Percentiles rank a stretch among this genome's conserved stretches.
Evolutionary conservation across 2,888 invertebrate species (phyloP).

Genomic region (Chaetogeoica ovagalla): DNA sequence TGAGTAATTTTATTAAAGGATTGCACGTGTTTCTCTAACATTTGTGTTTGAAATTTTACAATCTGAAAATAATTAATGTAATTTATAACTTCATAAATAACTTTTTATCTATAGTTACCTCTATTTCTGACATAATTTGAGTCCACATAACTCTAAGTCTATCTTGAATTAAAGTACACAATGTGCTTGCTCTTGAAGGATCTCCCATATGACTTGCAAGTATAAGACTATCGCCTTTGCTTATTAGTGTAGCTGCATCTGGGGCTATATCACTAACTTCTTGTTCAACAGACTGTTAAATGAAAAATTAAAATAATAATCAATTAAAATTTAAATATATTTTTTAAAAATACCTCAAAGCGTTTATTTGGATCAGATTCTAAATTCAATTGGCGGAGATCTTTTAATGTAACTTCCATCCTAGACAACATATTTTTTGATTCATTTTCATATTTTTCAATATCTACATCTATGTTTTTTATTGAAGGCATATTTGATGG

Average conservation of each 20-base stretch:
- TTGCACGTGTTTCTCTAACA: slow-evolving; percentile 65
- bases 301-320: slow-evolving; percentile 11
- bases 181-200: slow-evolving; percentile 65
- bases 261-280: slow-evolving; percentile 70
- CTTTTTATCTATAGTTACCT: slow-evolving; percentile 59
- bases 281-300: slow-evolving; percentile 65
- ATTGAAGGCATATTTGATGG: background rate
- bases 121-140: slow-evolving; percentile 68
- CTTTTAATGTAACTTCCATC: slow-evolving; percentile 66
- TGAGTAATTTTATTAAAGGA: slow-evolving; percentile 62
- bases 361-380: slow-evolving; percentile 68
- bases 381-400: slow-evolving; percentile 65
- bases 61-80: slow-evolving; percentile 54
- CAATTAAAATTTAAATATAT: background rate
- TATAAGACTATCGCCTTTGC: slow-evolving; percentile 75
- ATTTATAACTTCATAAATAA: slow-evolving; percentile 10
- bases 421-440: slow-evolving; percentile 62
- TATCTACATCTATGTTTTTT: slow-evolving; percentile 55
- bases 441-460: slow-evolving; percentile 58
- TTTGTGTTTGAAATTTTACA: slow-evolving; percentile 61
- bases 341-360: slow-evolving; percentile 63
- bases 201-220: slow-evolving; percentile 65
- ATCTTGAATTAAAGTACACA: slow-evolving; percentile 66
- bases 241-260: slow-evolving; percentile 76
- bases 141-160: slow-evolving; percentile 68